Conservation (phyloP, 2,888 invertebrate genomes). For the Clunio marinus region DNA sequence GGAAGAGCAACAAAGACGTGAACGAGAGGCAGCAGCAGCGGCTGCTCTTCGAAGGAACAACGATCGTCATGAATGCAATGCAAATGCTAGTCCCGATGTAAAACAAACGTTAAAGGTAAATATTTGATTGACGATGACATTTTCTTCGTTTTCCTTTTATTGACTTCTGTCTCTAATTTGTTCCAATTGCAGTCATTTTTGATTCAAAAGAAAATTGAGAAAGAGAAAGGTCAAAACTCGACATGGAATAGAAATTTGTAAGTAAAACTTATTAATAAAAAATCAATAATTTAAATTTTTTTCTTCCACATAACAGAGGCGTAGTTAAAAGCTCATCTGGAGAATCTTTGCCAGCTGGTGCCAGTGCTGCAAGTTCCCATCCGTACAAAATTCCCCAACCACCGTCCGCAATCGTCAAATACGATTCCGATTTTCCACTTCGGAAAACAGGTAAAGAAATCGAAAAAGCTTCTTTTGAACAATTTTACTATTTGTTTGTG, state of each 20-base stretch:
- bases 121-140: conserved; percentile 23
- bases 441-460: conserved; percentile 81
- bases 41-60: conserved; percentile 85
- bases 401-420: conserved; percentile 52
- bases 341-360: conserved; percentile 59
- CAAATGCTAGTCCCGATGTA: conserved; percentile 92
- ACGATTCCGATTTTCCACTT: conserved; percentile 76
- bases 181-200: conserved; percentile 61
- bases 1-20: conserved; percentile 70
- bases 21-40: conserved; percentile 57
- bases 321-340: conserved; percentile 64
- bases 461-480: background rate
- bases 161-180: conserved; percentile 8
- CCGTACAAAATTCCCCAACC: conserved; percentile 67
- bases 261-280: conserved; percentile 42
- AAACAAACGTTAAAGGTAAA: conserved; percentile 87
- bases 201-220: conserved; percentile 75
- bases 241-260: conserved; percentile 75
- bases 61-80: conserved; percentile 92
- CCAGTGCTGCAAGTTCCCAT: conserved; percentile 59
- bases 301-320: conserved; percentile 51
- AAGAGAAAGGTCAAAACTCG: conserved; percentile 65
- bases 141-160: conserved; percentile 20
- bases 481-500: conserved; percentile 4
- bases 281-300: background rate